These are phyloP conservation scores for Drosophila borborema DNA, from an alignment of 2,888 invertebrate genomes.

Conservation along the genomic window DNA sequence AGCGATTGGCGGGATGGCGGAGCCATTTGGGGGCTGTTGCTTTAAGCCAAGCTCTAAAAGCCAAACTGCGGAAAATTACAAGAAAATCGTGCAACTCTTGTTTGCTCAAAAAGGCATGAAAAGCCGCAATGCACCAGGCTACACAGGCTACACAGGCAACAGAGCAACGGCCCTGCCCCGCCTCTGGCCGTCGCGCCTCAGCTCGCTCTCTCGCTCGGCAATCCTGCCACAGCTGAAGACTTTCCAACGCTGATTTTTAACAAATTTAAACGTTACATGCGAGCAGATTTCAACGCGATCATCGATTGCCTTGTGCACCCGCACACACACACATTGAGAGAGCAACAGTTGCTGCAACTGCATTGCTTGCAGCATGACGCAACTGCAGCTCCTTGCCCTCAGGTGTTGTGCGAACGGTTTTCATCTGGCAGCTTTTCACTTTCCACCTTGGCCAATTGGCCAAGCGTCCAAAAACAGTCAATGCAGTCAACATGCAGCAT, in stretches of 20 bases:
- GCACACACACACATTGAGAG: slow-evolving; percentile 50
- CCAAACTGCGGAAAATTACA: slow-evolving; percentile 82
- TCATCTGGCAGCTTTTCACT: slow-evolving; percentile 72
- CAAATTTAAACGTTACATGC: slow-evolving; percentile 81
- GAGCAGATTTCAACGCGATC: slow-evolving; percentile 81
- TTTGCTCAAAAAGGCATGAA: slow-evolving; percentile 74
- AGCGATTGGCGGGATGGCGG: not conserved
- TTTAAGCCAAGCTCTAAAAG: slow-evolving; percentile 36
- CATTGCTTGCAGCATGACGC: slow-evolving; percentile 55
- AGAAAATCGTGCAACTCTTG: slow-evolving; percentile 83
- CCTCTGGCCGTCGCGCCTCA: not conserved
- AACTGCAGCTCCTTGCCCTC: slow-evolving; percentile 78
- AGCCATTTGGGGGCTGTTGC: slow-evolving; percentile 11
- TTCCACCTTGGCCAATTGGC: slow-evolving; percentile 62
- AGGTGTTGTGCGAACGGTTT: slow-evolving; percentile 70
- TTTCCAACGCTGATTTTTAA: slow-evolving; percentile 66
- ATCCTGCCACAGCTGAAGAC: slow-evolving; percentile 47
- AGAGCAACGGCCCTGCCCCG: not conserved
- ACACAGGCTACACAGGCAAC: not conserved
- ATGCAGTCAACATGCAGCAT: slow-evolving; percentile 50
- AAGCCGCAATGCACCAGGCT: slow-evolving; percentile 39
- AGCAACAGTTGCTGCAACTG: slow-evolving; percentile 18
- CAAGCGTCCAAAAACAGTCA: slow-evolving; percentile 38
- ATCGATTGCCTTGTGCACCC: slow-evolving; percentile 75
- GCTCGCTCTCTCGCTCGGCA: not conserved